Percentiles rank a stretch among this genome's conserved stretches.
Conservation (phyloP, 2,888 invertebrate genomes). For the Notodonta ziczac region DNA sequence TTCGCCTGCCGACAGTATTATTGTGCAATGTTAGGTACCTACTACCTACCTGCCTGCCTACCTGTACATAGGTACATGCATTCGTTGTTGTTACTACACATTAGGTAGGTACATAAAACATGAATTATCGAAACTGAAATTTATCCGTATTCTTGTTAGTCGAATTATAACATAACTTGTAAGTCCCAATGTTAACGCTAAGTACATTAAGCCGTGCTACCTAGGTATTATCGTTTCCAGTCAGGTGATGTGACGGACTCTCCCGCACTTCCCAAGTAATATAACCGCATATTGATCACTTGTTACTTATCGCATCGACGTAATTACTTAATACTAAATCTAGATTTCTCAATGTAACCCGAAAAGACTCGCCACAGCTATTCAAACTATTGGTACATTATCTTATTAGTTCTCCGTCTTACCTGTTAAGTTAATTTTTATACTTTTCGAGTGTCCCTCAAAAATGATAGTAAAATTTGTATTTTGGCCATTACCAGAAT, state of each 20-base stretch:
- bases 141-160: background rate
- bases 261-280: background rate
- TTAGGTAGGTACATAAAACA: too few species aligned
- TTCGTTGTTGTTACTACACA: too few species aligned
- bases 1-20: slow-evolving; percentile 5
- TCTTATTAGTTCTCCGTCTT: background rate
- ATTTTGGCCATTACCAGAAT: too few species aligned
- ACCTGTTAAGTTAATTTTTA: too few species aligned
- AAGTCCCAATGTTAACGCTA: background rate
- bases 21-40: slow-evolving; percentile 3
- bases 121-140: background rate
- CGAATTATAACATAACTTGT: background rate
- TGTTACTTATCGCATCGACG: background rate
- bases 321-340: background rate
- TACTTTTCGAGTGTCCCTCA: too few species aligned
- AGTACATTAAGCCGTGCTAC: background rate
- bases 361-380: background rate
- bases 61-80: too few species aligned
- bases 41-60: too few species aligned
- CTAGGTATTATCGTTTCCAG: background rate
- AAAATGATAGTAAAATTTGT: too few species aligned
- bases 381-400: background rate
- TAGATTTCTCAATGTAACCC: background rate
- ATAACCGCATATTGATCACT: background rate
- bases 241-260: background rate